These are phyloP conservation scores for Netelia inedita DNA, from an alignment of 2,888 invertebrate species.

Conservation along the genomic window DNA sequence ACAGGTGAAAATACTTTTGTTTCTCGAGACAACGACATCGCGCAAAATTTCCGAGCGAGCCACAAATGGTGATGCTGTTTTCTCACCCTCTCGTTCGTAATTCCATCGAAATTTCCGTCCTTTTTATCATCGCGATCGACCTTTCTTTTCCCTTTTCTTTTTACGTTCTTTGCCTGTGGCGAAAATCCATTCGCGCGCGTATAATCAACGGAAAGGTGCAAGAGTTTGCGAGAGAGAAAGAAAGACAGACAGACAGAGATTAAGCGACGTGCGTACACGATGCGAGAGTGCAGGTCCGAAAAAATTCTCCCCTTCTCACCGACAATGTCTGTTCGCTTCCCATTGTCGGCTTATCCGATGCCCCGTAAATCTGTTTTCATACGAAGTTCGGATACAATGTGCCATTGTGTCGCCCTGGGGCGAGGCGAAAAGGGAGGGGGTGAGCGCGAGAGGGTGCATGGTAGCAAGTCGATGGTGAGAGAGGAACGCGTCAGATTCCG, in stretches of 20 bases:
- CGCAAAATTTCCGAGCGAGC: slow-evolving; percentile 30
- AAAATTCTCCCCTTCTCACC: slow-evolving; percentile 56
- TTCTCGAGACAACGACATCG: slow-evolving; percentile 32
- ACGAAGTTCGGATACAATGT: slow-evolving; percentile 76
- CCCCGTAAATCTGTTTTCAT: slow-evolving; percentile 77
- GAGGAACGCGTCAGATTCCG: slow-evolving; percentile 36
- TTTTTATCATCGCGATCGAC: slow-evolving; percentile 14
- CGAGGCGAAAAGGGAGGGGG: slow-evolving; percentile 24
- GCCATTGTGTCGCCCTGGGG: slow-evolving; percentile 67
- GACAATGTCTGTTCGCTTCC: slow-evolving; percentile 50
- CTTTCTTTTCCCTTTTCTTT: neutral
- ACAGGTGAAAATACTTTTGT: slow-evolving; percentile 58
- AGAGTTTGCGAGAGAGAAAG: neutral
- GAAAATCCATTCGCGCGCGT: slow-evolving; percentile 8
- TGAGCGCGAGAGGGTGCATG: neutral
- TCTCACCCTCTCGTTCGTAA: slow-evolving; percentile 9
- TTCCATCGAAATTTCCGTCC: slow-evolving; percentile 30
- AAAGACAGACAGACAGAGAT: neutral
- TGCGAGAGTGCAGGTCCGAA: slow-evolving; percentile 25
- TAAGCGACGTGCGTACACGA: neutral
- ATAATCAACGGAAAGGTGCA: neutral
- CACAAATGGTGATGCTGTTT: neutral
- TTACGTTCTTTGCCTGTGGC: neutral
- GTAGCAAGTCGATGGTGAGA: slow-evolving; percentile 37
- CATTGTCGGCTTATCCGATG: slow-evolving; percentile 71